Percentiles rank a stretch among this genome's conserved stretches.
Conservation (phyloP, 2,888 invertebrate species). For the Cancer borealis region DNA sequence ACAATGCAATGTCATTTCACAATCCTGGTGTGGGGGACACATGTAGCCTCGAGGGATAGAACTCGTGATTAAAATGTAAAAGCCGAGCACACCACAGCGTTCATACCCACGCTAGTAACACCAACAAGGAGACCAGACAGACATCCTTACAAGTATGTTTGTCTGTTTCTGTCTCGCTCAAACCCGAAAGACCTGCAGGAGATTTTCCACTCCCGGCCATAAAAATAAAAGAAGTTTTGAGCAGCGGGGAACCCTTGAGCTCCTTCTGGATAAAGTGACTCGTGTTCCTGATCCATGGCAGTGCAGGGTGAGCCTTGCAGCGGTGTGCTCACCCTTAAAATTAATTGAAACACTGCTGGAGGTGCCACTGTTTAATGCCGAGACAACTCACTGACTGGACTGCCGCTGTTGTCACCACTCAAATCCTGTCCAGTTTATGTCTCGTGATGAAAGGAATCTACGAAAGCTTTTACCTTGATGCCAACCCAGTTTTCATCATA, state of each 20-base stretch:
- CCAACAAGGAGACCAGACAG: neutral
- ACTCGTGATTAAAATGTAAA: slow-evolving; percentile 24
- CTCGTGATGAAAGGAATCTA: neutral
- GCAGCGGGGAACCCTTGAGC: neutral
- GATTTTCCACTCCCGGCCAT: neutral
- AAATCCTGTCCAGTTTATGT: neutral
- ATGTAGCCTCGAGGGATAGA: neutral
- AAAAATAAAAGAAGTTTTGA: neutral
- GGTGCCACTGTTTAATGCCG: neutral
- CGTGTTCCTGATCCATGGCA: neutral
- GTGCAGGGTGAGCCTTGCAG: neutral
- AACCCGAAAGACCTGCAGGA: neutral
- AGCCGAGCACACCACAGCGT: neutral
- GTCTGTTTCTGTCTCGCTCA: neutral
- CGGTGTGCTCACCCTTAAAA: neutral
- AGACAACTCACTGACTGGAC: neutral
- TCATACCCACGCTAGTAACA: neutral
- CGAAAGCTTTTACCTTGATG: neutral
- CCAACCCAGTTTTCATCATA: neutral
- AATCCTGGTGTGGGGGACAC: neutral
- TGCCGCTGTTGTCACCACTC: neutral
- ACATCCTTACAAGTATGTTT: neutral
- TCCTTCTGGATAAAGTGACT: neutral
- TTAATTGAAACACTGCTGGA: slow-evolving; percentile 29
- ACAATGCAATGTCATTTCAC: neutral